Base-by-base conservation (phyloP, 2,113 vertebrate genomes). In the Odocoileus virginianus region DNA sequence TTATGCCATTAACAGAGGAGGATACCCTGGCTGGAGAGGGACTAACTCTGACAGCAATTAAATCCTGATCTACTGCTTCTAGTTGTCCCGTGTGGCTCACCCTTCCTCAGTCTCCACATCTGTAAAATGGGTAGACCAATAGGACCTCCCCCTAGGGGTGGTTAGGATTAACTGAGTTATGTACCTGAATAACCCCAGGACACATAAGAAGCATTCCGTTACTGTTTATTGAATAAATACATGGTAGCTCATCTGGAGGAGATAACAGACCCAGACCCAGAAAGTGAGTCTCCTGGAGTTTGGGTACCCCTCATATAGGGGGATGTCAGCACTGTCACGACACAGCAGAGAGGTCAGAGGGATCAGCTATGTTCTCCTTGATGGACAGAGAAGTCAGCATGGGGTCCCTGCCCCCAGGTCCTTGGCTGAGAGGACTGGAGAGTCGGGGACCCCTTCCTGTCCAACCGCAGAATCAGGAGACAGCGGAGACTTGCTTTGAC, bases 311-410 rank as follows among this genome's bases (percentile, higher is more conserved):
- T 52, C 43, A n/a, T 10, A 5, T 19, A 15, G 2, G n/a, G 7
- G 45, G 14, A 15, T 0, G 3, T 30, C 40, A 10, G 30, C 25
- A 4, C 28, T 2, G 54, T 28, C 27, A 13, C 30, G 50, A 3
- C 10, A 30, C 8, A 16, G 82, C 83, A 6, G 36, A 12, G 54
- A 67, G 27, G 2, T n/a, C 28, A 19, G 27, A 43, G 58, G 84
- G n/a, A 7, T 45, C 15, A 4, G 58, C 23, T 5, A 6, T 15
- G 15, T 30, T 50, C 13, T 58, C 28, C 71, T 14, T 12, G 25
- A 54, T 23, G 7, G 28, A n/a, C 25, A 36, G 36, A 36, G 79
- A 25, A 6, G 45, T 23, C 33, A 23, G 60, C 30, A 6, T 13
- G 25, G 2, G n/a, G n/a, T 21, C 2, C 45, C 54, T 2, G 25